phyloP scores from a whole-genome alignment of 2,888 invertebrate genomes.

The Microctonus hyperodae region DNA sequence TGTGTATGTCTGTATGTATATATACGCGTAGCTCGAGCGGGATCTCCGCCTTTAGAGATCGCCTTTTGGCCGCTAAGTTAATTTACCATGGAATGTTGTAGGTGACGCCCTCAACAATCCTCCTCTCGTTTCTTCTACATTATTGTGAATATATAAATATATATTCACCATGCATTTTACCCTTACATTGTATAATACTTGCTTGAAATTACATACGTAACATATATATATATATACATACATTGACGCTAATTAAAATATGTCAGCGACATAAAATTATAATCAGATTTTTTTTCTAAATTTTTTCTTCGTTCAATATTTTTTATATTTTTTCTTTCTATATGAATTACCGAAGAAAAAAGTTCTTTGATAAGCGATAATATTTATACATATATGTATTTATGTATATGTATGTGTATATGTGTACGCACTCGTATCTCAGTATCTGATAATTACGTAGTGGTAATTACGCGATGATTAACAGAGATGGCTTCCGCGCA shows the following conservation, averaged over 20 bases:
- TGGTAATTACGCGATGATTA: slow-evolving; percentile 63
- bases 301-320: not conserved
- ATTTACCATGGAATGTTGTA: slow-evolving; percentile 61
- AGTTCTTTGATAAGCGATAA: slow-evolving; percentile 7
- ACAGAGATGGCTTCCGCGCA: slow-evolving; percentile 63
- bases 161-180: too few species aligned
- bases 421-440: slow-evolving; percentile 48
- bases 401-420: not conserved
- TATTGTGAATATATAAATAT: not conserved
- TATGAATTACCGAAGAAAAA: slow-evolving; percentile 25
- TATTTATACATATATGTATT: slow-evolving; percentile 23
- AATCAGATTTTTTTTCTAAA: not conserved
- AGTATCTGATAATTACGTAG: slow-evolving; percentile 61
- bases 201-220: not conserved
- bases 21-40: slow-evolving; percentile 53
- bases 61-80: slow-evolving; percentile 62
- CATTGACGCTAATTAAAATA: slow-evolving; percentile 12
- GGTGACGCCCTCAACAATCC: slow-evolving; percentile 60
- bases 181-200: not conserved
- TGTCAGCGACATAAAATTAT: slow-evolving; percentile 12
- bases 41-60: slow-evolving; percentile 57
- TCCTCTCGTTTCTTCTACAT: slow-evolving; percentile 8
- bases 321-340: not conserved
- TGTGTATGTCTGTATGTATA: too few species aligned
- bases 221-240: not conserved